Evolutionary conservation across 1,140 invertebrate genomes (phyloP).

Genomic region (Drosophila asahinai): DNA sequence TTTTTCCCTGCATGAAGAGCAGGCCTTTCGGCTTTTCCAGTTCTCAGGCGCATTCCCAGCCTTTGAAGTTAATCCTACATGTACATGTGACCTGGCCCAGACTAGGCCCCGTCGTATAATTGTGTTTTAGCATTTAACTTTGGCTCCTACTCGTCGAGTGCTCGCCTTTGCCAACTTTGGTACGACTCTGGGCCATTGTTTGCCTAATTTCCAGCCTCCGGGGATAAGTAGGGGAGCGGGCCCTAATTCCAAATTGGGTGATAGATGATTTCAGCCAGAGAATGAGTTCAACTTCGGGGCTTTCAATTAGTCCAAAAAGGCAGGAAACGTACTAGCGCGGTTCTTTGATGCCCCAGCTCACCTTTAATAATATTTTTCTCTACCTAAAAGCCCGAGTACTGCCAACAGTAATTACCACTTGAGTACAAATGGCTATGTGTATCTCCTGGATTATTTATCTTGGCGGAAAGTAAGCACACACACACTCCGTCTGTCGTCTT

Average conservation of each 20-base stretch:
- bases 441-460: constrained; percentile 4
- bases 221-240: constrained; percentile 29
- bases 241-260: constrained; percentile 46
- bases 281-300: constrained; percentile 34
- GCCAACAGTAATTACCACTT: constrained; percentile 37
- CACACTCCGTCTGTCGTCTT: not conserved
- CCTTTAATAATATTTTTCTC: not conserved
- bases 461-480: constrained; percentile 5
- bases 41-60: constrained; percentile 65
- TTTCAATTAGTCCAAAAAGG: constrained; percentile 42
- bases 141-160: constrained; percentile 52
- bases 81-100: constrained; percentile 43
- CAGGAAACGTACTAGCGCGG: not conserved
- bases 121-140: constrained; percentile 82
- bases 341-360: not conserved
- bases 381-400: constrained; percentile 6
- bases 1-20: not conserved
- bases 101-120: constrained; percentile 66
- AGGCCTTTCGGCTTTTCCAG: constrained; percentile 23
- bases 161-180: constrained; percentile 66
- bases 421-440: constrained; percentile 33
- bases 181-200: constrained; percentile 60
- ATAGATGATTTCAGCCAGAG: constrained; percentile 43
- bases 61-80: constrained; percentile 82
- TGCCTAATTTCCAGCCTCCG: constrained; percentile 69